Conservation (phyloP, 2,797 vertebrate genomes). For the Psittacula echo region DNA sequence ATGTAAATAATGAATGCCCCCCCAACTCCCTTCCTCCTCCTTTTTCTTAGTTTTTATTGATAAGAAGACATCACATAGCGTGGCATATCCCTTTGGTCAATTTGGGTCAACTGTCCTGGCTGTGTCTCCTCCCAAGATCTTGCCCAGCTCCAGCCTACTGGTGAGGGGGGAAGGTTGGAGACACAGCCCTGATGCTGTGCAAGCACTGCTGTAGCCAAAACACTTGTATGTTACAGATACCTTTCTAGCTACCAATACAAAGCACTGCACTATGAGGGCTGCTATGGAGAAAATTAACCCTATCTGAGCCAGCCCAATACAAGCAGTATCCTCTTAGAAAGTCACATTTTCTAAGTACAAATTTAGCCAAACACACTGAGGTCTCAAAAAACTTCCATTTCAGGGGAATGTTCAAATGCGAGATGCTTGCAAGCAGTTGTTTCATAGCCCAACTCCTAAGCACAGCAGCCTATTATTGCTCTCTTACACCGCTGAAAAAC, state of each 20-base stretch:
- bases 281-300: not conserved
- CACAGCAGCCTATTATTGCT: not conserved
- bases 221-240: not conserved
- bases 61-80: not conserved
- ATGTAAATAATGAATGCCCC: not conserved
- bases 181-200: not conserved
- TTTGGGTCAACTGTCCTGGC: not conserved
- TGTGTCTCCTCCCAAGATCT: not conserved
- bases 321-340: not conserved
- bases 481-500: not conserved
- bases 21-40: not conserved
- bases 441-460: not conserved
- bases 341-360: not conserved
- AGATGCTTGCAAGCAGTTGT: not conserved
- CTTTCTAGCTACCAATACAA: not conserved
- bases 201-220: not conserved
- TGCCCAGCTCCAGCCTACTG: not conserved
- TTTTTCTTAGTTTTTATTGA: not conserved
- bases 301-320: not conserved
- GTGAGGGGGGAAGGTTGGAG: not conserved
- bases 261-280: not conserved
- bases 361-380: not conserved
- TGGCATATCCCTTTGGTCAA: not conserved
- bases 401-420: not conserved
- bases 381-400: not conserved